A percentile compares a stretch with the other conserved stretches of the same genome.
These are phyloP conservation scores for Eulithis prunata DNA, from an alignment of 2,888 invertebrate species.

Conservation along the genomic window DNA sequence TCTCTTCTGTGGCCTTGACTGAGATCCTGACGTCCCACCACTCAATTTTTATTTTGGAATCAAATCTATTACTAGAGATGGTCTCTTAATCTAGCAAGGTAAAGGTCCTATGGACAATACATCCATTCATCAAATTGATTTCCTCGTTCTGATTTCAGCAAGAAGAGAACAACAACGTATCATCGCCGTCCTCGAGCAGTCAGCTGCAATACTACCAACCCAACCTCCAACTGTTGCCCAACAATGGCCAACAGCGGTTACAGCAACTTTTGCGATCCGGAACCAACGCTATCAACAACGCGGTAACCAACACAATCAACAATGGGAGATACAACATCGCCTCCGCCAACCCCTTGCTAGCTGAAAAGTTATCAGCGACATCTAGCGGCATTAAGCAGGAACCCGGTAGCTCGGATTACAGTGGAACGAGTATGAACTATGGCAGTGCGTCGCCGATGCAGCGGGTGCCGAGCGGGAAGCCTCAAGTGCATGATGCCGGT, in stretches of 20 bases:
- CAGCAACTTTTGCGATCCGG: constrained; percentile 77
- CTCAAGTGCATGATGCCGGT: constrained; percentile 80
- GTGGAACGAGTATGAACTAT: constrained; percentile 80
- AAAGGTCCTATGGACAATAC: neutral
- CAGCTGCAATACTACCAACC: constrained; percentile 79
- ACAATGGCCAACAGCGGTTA: constrained; percentile 74
- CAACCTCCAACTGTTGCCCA: constrained; percentile 68
- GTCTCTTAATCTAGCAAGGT: too few species aligned
- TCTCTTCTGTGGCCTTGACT: too few species aligned
- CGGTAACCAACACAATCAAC: constrained; percentile 76
- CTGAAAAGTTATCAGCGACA: constrained; percentile 93
- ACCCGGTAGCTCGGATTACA: constrained; percentile 79
- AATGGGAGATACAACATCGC: constrained; percentile 90
- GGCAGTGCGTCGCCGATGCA: constrained; percentile 81
- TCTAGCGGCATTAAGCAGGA: constrained; percentile 85
- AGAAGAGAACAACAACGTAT: constrained; percentile 82
- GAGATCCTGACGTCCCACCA: too few species aligned
- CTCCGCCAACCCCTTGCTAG: constrained; percentile 93
- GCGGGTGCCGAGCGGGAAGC: constrained; percentile 81
- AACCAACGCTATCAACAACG: constrained; percentile 78
- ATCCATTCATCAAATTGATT: too few species aligned
- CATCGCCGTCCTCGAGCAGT: constrained; percentile 73
- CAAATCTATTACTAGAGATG: too few species aligned
- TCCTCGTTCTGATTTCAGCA: constrained; percentile 68
- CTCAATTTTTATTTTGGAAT: too few species aligned